phyloP scores from a whole-genome alignment of 2,113 vertebrate species.

The Sciurus niger region DNA sequence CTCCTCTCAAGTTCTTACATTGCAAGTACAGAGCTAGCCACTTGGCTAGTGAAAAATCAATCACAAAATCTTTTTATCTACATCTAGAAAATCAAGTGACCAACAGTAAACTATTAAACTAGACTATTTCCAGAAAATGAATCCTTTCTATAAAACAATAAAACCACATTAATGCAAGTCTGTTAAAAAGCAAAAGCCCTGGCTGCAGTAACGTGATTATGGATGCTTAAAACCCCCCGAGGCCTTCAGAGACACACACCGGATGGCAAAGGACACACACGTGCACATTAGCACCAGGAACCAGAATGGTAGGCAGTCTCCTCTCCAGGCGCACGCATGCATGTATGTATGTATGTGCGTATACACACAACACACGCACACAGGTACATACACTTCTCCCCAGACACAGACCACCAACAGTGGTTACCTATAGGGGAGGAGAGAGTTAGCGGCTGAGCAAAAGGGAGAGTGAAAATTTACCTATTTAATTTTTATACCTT shows the following conservation, averaged over 20 bases:
- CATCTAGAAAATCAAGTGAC: slow-evolving; percentile 56
- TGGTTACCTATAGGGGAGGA: background rate
- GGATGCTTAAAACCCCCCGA: slow-evolving; percentile 60
- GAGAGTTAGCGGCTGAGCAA: background rate
- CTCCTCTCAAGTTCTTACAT: background rate
- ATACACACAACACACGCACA: no score
- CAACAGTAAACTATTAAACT: slow-evolving; percentile 36
- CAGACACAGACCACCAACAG: background rate
- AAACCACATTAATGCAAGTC: slow-evolving; percentile 48
- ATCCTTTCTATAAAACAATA: slow-evolving; percentile 54
- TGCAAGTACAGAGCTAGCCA: slow-evolving; percentile 13
- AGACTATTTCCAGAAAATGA: slow-evolving; percentile 54
- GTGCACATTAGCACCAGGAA: background rate
- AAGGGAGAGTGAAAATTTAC: background rate
- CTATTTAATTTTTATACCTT: slow-evolving; percentile 7
- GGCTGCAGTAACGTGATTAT: slow-evolving; percentile 26
- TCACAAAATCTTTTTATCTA: slow-evolving; percentile 34
- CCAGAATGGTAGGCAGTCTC: background rate
- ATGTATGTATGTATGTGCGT: no score
- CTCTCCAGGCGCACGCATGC: background rate
- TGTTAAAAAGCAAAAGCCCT: slow-evolving; percentile 51
- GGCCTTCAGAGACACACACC: slow-evolving; percentile 19
- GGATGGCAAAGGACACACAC: slow-evolving; percentile 7
- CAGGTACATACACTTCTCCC: background rate
- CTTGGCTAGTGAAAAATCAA: slow-evolving; percentile 11